Base-by-base conservation (phyloP, 2,888 invertebrate genomes). In the Timandra comae region DNA sequence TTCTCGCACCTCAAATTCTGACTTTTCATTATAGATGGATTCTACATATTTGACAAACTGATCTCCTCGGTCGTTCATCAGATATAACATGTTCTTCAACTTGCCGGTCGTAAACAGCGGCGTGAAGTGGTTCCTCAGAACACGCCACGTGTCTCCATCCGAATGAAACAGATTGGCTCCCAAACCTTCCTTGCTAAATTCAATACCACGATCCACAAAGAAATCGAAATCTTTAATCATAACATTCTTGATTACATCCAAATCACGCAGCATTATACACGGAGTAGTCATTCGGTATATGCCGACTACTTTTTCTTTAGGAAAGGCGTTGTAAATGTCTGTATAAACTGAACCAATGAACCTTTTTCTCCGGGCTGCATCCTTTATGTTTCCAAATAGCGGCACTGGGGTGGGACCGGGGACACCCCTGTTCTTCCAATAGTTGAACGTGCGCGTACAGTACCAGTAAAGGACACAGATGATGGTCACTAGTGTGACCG, bases 41-140 rank as follows among this genome's bases (percentile, higher is more conserved):
- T n/a, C n/a, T n/a, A n/a, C n/a, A n/a, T n/a, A n/a, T n/a, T n/a
- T n/a, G n/a, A n/a, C n/a, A n/a, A 68, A 67, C 7, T 45, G 38
- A 4, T 73, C 55, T 4, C 51, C 61, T 3, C 58, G 53, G 9
- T 69, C 64, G 8, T 43, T 44, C 13, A 78, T 42, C 7, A 77
- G 38, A 38, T 65, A 46, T 12, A 69, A 52, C 75, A 77, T 75
- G 16, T 65, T 69, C 38, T 65, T 75, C 9, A 75, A 38, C 47
- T 78, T 77, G 2, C 69, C 65, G 0, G 75, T 56, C 2, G 72
- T 71, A 29, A 76, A 77, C 6, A 73, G 43, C 0, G 75, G 71
- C 2, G 66, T 63, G 8, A 78, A 61, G 1, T 55, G 49, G 19
- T 49, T 58, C 29, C 74, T 57, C 6, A 73, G 46, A 0, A 60